Base-by-base conservation (phyloP, 2,113 vertebrate genomes). In the Syrmaticus mikado region DNA sequence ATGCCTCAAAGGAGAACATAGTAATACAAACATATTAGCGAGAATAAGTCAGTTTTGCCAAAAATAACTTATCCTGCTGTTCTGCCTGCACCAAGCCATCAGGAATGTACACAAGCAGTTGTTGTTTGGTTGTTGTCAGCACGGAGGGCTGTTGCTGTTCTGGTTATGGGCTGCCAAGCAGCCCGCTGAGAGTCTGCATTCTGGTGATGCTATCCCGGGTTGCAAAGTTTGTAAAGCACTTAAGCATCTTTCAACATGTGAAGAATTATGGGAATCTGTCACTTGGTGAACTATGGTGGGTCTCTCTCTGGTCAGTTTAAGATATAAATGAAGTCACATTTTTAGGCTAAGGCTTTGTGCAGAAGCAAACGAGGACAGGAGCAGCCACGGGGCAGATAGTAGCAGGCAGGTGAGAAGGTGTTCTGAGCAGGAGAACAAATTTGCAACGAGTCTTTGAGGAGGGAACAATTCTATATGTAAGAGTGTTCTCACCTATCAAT, bases 11-110 rank as follows among this genome's bases (percentile, higher is more conserved):
- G 76, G 73, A 78, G 73, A 75, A 28, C 43, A 32, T 48, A 81
- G 70, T 94, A 70, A 85, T 55, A 27, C 90, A 95, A 94, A 88
- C 65, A 79, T 53, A 81, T 89, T 95, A 90, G 73, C 30, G 68
- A 76, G 58, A 57, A 40, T 10, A 81, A 90, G 76, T 28, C 55
- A 24, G 36, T 36, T 52, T 80, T 79, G 34, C 76, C 85, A 90
- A 78, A 91, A 93, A 90, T 93, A 86, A 50, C 77, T 86, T 57
- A 5, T 78, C 1, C 70, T 68, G 72, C 57, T 96, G 64, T 87
- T 87, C 71, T 89, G 65, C 75, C 65, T 65, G 21, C 52, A 68
- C 4, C 45, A 85, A 91, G 66, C 76, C 82, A 41, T 83, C 80
- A 78, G 62, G 48, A 58, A 22, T 2, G 20, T 28, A 52, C 55